These are phyloP conservation scores for Boloria selene DNA, from an alignment of 2,888 invertebrate genomes.

Conservation along the genomic window DNA sequence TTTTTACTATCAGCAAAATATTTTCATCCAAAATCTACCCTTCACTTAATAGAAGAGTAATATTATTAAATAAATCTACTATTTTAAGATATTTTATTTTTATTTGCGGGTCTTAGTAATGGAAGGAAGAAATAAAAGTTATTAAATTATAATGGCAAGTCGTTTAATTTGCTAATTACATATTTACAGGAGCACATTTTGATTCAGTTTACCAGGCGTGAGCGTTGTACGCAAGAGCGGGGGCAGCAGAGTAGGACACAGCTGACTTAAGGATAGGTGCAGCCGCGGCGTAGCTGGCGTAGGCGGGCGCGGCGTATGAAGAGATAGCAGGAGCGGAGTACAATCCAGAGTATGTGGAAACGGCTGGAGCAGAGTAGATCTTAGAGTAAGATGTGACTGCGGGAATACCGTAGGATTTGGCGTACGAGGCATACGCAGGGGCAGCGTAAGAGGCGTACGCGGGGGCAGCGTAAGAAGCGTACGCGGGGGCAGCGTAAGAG, in stretches of 20 bases:
- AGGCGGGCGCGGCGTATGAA: slow-evolving; percentile 47
- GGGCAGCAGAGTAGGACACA: slow-evolving; percentile 78
- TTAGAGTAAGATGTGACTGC: slow-evolving; percentile 47
- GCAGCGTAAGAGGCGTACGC: slow-evolving; percentile 46
- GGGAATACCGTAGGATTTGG: slow-evolving; percentile 65
- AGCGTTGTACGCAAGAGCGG: slow-evolving; percentile 80
- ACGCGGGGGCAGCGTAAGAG: slow-evolving; percentile 55
- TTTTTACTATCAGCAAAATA: too few species aligned
- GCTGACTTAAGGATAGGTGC: slow-evolving; percentile 68
- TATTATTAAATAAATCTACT: too few species aligned
- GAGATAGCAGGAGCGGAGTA: slow-evolving; percentile 44
- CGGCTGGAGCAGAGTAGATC: slow-evolving; percentile 51
- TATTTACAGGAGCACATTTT: slow-evolving; percentile 32
- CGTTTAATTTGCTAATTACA: slow-evolving; percentile 32
- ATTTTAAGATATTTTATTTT: too few species aligned
- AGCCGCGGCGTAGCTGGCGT: slow-evolving; percentile 54
- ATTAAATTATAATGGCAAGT: slow-evolving; percentile 22
- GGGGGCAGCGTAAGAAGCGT: slow-evolving; percentile 66
- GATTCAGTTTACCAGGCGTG: slow-evolving; percentile 82
- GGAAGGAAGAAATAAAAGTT: not conserved
- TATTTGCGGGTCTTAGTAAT: too few species aligned
- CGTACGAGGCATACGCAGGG: slow-evolving; percentile 42
- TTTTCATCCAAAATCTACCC: too few species aligned
- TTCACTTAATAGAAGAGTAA: too few species aligned
- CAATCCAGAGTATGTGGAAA: slow-evolving; percentile 45